A percentile compares a stretch with the other conserved stretches of the same genome.
Conservation (phyloP, 2,113 vertebrate genomes). For the Siniperca chuatsi region DNA sequence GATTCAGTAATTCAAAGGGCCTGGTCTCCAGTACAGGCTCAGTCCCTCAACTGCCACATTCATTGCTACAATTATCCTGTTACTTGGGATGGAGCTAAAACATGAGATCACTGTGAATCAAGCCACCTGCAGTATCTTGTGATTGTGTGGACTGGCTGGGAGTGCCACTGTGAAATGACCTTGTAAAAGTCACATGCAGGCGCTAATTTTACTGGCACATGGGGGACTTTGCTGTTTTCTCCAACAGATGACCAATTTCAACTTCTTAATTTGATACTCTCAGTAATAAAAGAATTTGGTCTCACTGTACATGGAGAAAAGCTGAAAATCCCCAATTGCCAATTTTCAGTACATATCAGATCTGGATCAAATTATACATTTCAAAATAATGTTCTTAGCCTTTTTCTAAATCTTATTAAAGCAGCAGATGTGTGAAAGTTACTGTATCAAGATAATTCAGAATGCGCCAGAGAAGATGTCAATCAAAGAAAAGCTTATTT, state of each 20-base stretch:
- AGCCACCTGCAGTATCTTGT: slow-evolving; percentile 40
- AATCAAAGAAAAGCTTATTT: slow-evolving; percentile 15
- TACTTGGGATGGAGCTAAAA: slow-evolving; percentile 49
- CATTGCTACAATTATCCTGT: slow-evolving; percentile 50
- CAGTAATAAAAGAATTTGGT: slow-evolving; percentile 33
- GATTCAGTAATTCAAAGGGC: slow-evolving; percentile 63
- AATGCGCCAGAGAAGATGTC: neutral
- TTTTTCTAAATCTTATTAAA: slow-evolving; percentile 41
- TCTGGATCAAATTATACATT: slow-evolving; percentile 56
- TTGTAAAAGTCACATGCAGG: slow-evolving; percentile 57
- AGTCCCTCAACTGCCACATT: slow-evolving; percentile 60
- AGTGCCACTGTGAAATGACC: slow-evolving; percentile 49
- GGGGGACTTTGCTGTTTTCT: slow-evolving; percentile 22
- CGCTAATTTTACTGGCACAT: slow-evolving; percentile 33
- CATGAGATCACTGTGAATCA: slow-evolving; percentile 61
- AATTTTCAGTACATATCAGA: slow-evolving; percentile 33
- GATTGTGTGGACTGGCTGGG: slow-evolving; percentile 41
- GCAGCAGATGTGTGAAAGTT: slow-evolving; percentile 43
- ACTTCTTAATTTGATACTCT: slow-evolving; percentile 42
- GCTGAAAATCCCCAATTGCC: slow-evolving; percentile 21
- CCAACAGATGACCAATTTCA: slow-evolving; percentile 34
- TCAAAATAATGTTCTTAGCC: slow-evolving; percentile 42
- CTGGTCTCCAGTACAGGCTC: slow-evolving; percentile 44
- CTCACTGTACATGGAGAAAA: neutral
- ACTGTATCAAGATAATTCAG: neutral